Base-by-base conservation (phyloP, 2,888 invertebrate genomes). In the Microctonus aethiopoides region DNA sequence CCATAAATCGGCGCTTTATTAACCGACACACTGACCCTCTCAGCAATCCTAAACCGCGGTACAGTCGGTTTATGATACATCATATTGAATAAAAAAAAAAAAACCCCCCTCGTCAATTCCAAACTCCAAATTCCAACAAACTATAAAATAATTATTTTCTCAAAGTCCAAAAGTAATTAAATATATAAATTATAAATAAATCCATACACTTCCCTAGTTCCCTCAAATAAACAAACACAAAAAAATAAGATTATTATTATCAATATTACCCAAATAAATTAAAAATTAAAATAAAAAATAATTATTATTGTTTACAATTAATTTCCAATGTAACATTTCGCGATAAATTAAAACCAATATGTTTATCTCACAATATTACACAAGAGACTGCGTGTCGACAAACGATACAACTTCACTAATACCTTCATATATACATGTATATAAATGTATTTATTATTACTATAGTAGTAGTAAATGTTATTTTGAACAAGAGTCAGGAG, bases 1-100 rank as follows among this genome's bases (percentile, higher is more conserved):
- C 75, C 82, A 72, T 83, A 84, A 76, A 80, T 77, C 74, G 84
- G 84, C 56, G 83, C 84, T 82, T 80, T 85, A 75, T 82, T 84
- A 26, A 82, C 82, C 46, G 84, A 80, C 67, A 83, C 81, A 78
- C 85, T 84, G 72, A 86, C 80, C 66, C 86, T 79, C 71, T 86
- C 86, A 11, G 86, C 85, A 75, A 86, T 86, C 51, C 86, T 81
- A 75, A 86, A 86, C 56, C 86, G 83, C 72, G 86, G 86, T 63
- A 83, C 82, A 60, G 86, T 86, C 22, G 86, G 86, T 70, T 86
- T 86, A 69, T 86, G 86, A 74, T 86, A 86, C 79, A 86, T 85
- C 86, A 86, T 86, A 59, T 67, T 70, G n/a, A 63, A 36, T 11
- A 22, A 26, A 29, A 61, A 24, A 66, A n/a, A 56, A 52, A 51